Percentiles rank a stretch among this genome's conserved stretches.
phyloP scores from a whole-genome alignment of 92 coral and sea anemone genomes.

The Pocillopora meandrina region DNA sequence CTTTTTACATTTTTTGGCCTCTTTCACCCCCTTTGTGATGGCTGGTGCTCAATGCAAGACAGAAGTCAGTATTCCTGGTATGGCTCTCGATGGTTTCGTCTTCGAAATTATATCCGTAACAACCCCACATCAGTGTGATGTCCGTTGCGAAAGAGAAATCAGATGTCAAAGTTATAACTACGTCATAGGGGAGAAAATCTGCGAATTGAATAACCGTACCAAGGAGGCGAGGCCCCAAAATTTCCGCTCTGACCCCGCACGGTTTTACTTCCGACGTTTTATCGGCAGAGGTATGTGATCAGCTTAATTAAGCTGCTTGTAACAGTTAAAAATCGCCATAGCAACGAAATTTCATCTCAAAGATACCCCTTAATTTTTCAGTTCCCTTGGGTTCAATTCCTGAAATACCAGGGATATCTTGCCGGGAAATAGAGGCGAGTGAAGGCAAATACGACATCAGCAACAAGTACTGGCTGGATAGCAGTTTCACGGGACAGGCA shows the following conservation, averaged over 20 bases:
- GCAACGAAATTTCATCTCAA: too few species aligned
- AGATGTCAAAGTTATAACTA: slow-evolving; percentile 4
- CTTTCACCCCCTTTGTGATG: too few species aligned
- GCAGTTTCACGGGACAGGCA: too few species aligned
- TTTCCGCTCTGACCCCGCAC: background rate
- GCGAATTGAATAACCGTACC: background rate
- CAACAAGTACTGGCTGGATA: too few species aligned
- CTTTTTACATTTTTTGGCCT: too few species aligned
- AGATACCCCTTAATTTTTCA: too few species aligned
- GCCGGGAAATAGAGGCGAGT: too few species aligned
- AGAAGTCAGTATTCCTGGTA: background rate
- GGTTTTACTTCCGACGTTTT: background rate
- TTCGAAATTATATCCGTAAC: background rate
- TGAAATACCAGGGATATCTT: too few species aligned
- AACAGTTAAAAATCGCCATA: background rate
- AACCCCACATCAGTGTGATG: background rate
- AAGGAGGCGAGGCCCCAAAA: slow-evolving; percentile 6
- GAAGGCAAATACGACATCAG: too few species aligned
- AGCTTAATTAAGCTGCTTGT: too few species aligned
- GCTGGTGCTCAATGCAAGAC: background rate
- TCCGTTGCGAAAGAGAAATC: background rate
- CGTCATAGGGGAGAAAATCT: background rate
- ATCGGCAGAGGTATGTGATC: background rate
- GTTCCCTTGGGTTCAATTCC: too few species aligned
- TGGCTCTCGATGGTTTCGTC: background rate